These are phyloP conservation scores for Molanna angustata DNA, from an alignment of 2,888 invertebrate genomes.

Conservation along the genomic window DNA sequence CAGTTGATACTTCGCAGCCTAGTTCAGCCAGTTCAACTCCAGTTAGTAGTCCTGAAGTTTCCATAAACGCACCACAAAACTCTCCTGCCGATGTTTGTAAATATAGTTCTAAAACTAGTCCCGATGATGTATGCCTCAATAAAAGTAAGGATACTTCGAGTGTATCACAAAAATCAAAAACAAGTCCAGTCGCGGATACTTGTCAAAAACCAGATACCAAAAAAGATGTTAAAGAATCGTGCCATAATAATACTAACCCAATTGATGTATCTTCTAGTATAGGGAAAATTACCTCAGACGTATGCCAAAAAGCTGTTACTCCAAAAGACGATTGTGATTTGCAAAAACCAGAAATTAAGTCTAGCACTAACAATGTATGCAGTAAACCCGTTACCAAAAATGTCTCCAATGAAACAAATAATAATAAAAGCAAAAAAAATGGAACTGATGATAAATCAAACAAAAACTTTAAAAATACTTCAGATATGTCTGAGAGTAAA, in stretches of 20 bases:
- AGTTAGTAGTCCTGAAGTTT: conserved; percentile 16
- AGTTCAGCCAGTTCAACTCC: conserved; percentile 16
- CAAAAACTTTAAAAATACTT: neutral
- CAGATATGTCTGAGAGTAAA: neutral
- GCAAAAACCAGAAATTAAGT: no score
- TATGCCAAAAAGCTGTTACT: conserved; percentile 1
- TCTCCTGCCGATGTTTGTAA: neutral
- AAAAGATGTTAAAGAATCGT: no score
- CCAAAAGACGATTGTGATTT: neutral
- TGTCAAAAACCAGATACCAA: conserved; percentile 5
- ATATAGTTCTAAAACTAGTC: conserved; percentile 4
- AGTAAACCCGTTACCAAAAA: conserved; percentile 8
- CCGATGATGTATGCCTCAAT: conserved; percentile 3
- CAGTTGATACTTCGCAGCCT: conserved; percentile 18
- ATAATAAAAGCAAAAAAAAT: neutral
- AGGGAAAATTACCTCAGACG: no score
- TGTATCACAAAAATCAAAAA: conserved; percentile 8
- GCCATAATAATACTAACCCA: no score
- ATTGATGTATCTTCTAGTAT: no score
- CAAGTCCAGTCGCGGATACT: conserved; percentile 1
- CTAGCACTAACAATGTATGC: no score
- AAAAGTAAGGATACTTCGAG: neutral
- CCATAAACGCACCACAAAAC: neutral
- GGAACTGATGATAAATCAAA: neutral
- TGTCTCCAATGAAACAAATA: neutral